Conservation (phyloP, 30 jellyfish, hydroid and myxozoan genomes). For the Chironex yamaguchii region DNA sequence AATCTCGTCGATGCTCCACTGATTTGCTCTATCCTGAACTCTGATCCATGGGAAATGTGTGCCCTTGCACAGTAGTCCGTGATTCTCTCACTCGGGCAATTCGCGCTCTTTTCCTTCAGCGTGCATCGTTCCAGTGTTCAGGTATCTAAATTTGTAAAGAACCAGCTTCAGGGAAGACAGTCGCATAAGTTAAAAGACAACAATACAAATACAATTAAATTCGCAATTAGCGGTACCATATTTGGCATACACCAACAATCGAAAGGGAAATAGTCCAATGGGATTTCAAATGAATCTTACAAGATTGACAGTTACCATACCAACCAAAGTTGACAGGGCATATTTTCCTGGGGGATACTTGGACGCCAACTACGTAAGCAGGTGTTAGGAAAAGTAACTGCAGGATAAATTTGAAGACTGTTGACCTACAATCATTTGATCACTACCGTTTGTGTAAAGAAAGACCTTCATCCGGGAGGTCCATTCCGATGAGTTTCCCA, state of each 20-base stretch:
- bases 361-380: background rate
- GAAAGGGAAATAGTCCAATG: background rate
- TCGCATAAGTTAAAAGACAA: background rate
- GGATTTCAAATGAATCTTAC: background rate
- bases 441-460: background rate
- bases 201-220: background rate
- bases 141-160: background rate
- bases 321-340: background rate
- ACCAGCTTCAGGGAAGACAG: slow-evolving; percentile 1
- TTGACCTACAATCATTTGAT: background rate
- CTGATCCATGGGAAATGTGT: background rate
- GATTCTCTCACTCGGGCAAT: background rate
- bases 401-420: background rate
- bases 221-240: slow-evolving; percentile 1
- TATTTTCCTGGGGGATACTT: background rate
- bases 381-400: background rate
- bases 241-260: background rate
- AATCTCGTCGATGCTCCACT: too few relatives aligned
- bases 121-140: background rate
- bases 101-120: background rate
- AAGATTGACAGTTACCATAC: background rate
- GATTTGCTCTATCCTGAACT: background rate
- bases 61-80: background rate
- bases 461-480: background rate
- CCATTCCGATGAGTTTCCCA: too few relatives aligned